phyloP scores from a whole-genome alignment of 2,797 vertebrate species.

The Podarcis siculus region DNA sequence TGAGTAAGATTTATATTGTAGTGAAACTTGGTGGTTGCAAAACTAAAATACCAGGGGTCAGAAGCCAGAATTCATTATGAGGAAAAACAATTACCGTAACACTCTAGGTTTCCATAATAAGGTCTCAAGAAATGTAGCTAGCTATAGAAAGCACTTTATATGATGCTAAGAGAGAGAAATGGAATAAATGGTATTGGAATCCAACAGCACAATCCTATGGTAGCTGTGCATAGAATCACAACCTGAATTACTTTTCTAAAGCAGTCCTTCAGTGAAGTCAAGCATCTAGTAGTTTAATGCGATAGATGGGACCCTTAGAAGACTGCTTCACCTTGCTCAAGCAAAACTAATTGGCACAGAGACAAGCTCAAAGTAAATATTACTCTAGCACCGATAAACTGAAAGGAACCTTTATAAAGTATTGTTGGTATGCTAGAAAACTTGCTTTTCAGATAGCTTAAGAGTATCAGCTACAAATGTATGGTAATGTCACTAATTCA shows the following conservation, averaged over 20 bases:
- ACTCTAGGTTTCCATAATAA: background rate
- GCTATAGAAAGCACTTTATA: background rate
- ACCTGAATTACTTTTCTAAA: background rate
- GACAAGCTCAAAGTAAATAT: background rate
- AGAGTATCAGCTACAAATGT: background rate
- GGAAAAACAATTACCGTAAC: background rate
- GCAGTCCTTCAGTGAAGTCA: background rate
- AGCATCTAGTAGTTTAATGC: background rate
- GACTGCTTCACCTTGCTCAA: background rate
- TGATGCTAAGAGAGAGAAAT: background rate
- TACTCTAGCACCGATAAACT: background rate
- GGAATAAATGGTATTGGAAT: background rate
- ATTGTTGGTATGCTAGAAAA: background rate
- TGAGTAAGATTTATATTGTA: slow-evolving; percentile 2
- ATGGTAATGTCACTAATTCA: background rate
- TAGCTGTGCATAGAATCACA: background rate
- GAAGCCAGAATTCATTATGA: background rate
- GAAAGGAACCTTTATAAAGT: background rate
- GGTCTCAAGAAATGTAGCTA: background rate
- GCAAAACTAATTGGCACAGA: background rate
- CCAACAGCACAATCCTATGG: background rate
- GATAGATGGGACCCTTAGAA: background rate
- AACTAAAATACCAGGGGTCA: background rate
- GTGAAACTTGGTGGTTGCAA: slow-evolving; percentile 4
- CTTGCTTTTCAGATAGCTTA: background rate